Base-by-base conservation (phyloP, 1,140 invertebrate genomes). In the Adoxophyes honmai region DNA sequence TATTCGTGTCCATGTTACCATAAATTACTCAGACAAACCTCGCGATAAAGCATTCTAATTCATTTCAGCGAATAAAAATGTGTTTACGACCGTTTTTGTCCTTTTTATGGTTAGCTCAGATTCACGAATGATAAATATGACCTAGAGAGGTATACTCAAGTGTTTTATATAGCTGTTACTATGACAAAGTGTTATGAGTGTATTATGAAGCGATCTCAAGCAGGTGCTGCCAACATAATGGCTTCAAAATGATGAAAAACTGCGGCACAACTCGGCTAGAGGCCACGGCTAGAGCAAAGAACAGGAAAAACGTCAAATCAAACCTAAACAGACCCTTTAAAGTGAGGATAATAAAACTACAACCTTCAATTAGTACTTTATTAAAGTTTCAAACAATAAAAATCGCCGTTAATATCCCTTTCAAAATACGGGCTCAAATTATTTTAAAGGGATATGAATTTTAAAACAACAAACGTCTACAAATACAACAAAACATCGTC, bases 391-490 rank as follows among this genome's bases (percentile, higher is more conserved):
- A 53, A 57, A 60, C 36, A 70, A 69, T 60, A 54, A 70, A 72
- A 59, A 48, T 60, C 62, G 21, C 55, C 18, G 62, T 55, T 70
- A 81, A 87, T 85, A 85, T 85, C 80, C 84, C 84, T 81, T 82
- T 82, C 73, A 85, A 44, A 87, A 87, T 83, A 85, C 81, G 84
- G 81, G 84, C 84, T 87, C 81, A 84, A 76, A 81, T 84, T 85
- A 87, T 85, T 87, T 84, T 53, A 82, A 85, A 87, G 84, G 84
- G 84, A 87, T 87, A 85, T 74, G 18, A 64, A 18, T 57, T 35
- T 63, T 37, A 33, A 59, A 67, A 63, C 55, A 58, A 57, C n/a
- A 61, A 60, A 64, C 51, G 7, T 56, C 42, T 57, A 59, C 28
- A 53, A 52, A 7, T 56, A 18, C 7, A 44, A 44, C 39, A 44